phyloP scores from a whole-genome alignment of 92 coral and sea anemone species.

The Zoanthus sociatus region DNA sequence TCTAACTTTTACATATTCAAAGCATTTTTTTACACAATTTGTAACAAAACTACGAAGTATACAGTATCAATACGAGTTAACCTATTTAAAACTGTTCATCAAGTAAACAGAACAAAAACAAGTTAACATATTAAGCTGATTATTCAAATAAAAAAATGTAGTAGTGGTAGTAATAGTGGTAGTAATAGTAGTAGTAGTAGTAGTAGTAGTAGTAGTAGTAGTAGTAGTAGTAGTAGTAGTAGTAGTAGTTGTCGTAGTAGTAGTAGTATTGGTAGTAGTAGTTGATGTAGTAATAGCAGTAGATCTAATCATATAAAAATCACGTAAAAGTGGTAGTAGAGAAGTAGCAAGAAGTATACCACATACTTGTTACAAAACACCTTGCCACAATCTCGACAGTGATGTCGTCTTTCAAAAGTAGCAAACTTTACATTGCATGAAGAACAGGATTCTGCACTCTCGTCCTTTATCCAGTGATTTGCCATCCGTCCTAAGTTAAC shows the following conservation, averaged over 20 bases:
- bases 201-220: neutral
- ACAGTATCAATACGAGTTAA: too few relatives aligned
- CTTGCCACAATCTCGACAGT: constrained; percentile 96
- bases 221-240: too few relatives aligned
- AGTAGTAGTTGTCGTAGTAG: neutral
- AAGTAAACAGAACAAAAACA: too few relatives aligned
- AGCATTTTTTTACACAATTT: too few relatives aligned
- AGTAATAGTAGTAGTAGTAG: too few relatives aligned
- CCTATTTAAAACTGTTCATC: too few relatives aligned
- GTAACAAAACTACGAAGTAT: too few relatives aligned
- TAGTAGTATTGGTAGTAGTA: neutral
- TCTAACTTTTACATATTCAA: too few relatives aligned
- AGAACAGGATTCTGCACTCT: constrained; percentile 81
- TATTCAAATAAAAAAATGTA: too few relatives aligned
- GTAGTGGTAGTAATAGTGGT: too few relatives aligned
- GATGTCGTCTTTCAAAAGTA: constrained; percentile 84
- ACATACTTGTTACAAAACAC: constrained; percentile 93
- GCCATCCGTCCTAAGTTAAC: constrained; percentile 89
- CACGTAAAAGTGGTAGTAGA: neutral
- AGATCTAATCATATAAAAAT: neutral
- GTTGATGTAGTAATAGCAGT: neutral
- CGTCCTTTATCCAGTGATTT: constrained; percentile 98
- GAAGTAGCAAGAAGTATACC: neutral
- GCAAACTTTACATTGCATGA: constrained; percentile 83
- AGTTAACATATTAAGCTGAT: too few relatives aligned